Evolutionary conservation across 2,888 invertebrate genomes (phyloP).

Genomic region (Lasioglossum oenotherae): DNA sequence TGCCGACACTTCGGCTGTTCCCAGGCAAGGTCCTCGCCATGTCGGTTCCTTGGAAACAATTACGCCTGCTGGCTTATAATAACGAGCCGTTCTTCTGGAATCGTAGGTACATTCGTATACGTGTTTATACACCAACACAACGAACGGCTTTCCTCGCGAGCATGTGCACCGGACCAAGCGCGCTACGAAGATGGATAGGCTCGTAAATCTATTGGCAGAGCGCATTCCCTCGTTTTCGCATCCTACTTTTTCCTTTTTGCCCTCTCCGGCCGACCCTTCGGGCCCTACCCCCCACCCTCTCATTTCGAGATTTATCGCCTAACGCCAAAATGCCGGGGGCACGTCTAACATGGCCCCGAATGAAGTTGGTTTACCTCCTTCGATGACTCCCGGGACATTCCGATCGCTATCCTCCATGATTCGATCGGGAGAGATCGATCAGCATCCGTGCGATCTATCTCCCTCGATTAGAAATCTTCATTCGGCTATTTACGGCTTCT

Average conservation of each 20-base stretch:
- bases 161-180: conserved; percentile 58
- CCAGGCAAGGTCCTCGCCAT: conserved; percentile 80
- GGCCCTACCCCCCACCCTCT: conserved; percentile 36
- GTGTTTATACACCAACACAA: conserved; percentile 35
- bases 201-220: conserved; percentile 81
- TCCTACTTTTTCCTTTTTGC: conserved; percentile 56
- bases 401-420: neutral
- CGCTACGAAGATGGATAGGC: conserved; percentile 77
- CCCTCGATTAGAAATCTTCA: neutral
- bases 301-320: conserved; percentile 70
- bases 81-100: conserved; percentile 75
- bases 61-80: conserved; percentile 79
- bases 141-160: conserved; percentile 55
- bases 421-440: neutral
- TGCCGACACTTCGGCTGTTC: conserved; percentile 77
- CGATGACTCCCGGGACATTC: neutral
- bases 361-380: conserved; percentile 21
- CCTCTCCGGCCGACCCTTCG: conserved; percentile 22
- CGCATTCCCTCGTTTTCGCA: conserved; percentile 66
- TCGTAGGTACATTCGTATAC: conserved; percentile 67
- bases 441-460: neutral
- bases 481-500: neutral
- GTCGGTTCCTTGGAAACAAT: conserved; percentile 82
- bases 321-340: conserved; percentile 54
- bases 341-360: conserved; percentile 17